phyloP scores from a whole-genome alignment of 1,140 invertebrate species.

The Antheraea pernyi region DNA sequence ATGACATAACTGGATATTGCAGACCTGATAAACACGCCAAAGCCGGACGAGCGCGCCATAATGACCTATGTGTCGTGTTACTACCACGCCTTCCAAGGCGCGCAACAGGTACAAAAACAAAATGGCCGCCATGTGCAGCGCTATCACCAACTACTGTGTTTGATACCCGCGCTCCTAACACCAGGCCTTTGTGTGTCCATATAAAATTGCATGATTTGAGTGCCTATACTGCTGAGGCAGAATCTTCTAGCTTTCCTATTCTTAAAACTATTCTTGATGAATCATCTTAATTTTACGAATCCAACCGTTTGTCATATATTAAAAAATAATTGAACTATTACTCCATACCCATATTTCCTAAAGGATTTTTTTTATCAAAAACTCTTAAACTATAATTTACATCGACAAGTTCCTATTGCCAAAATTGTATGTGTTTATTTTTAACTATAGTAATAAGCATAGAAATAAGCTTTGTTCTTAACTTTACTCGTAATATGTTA shows the following conservation, averaged over 20 bases:
- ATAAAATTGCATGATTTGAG: constrained; percentile 64
- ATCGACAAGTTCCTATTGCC: background rate
- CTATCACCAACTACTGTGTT: constrained; percentile 37
- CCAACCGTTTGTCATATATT: background rate
- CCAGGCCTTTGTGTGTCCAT: constrained; percentile 69
- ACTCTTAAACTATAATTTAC: background rate
- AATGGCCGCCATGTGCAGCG: constrained; percentile 39
- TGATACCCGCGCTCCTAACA: constrained; percentile 58
- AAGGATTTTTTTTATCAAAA: background rate
- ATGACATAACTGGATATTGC: constrained; percentile 71
- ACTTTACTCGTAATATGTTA: background rate
- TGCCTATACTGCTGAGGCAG: constrained; percentile 30
- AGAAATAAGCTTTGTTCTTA: constrained; percentile 1
- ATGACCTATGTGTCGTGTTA: constrained; percentile 99
- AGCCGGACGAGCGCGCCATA: constrained; percentile 98
- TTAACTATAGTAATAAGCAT: constrained; percentile 1
- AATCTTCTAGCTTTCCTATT: background rate
- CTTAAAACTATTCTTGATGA: background rate
- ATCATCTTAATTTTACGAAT: background rate
- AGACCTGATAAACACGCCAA: constrained; percentile 99
- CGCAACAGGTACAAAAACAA: constrained; percentile 90
- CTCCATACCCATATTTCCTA: background rate
- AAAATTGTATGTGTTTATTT: background rate
- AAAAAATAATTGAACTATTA: background rate
- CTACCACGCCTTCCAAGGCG: constrained; percentile 99